Percentiles rank a stretch among this genome's conserved stretches.
Evolutionary conservation across 2,113 vertebrate genomes (phyloP).

Genomic region (Chionomys nivalis): DNA sequence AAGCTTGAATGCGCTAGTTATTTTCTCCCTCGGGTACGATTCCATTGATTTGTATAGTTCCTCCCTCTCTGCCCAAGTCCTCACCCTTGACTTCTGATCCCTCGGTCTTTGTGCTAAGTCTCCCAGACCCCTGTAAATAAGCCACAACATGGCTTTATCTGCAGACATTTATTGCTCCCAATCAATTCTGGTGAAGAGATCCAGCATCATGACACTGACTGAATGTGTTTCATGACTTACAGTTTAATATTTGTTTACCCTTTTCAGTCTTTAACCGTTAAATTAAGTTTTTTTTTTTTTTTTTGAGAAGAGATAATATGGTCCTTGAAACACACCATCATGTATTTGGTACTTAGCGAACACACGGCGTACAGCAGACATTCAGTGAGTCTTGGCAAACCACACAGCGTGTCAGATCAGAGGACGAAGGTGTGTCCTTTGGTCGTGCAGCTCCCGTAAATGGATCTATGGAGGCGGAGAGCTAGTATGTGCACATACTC

Average conservation of each 20-base stretch:
- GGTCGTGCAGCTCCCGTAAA: not conserved
- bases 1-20: slow-evolving; percentile 13
- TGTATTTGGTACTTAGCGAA: not conserved
- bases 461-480: not conserved
- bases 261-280: not conserved
- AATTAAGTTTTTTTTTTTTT: not conserved
- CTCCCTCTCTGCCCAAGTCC: not conserved
- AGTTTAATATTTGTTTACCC: not conserved
- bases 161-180: not conserved
- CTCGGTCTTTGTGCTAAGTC: not conserved
- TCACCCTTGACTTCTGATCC: not conserved
- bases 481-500: not conserved
- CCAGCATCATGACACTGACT: not conserved
- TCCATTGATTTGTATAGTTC: not conserved
- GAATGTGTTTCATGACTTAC: not conserved
- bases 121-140: not conserved
- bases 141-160: not conserved
- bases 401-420: not conserved
- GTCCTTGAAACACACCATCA: not conserved
- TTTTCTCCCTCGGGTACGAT: not conserved
- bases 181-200: not conserved
- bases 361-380: no score
- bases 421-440: not conserved
- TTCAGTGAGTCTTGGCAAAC: not conserved
- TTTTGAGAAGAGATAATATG: not conserved